Percentiles rank a stretch among this genome's conserved stretches.
Evolutionary conservation across 2,113 vertebrate species (phyloP).

Genomic region (Tachysurus vachellii): DNA sequence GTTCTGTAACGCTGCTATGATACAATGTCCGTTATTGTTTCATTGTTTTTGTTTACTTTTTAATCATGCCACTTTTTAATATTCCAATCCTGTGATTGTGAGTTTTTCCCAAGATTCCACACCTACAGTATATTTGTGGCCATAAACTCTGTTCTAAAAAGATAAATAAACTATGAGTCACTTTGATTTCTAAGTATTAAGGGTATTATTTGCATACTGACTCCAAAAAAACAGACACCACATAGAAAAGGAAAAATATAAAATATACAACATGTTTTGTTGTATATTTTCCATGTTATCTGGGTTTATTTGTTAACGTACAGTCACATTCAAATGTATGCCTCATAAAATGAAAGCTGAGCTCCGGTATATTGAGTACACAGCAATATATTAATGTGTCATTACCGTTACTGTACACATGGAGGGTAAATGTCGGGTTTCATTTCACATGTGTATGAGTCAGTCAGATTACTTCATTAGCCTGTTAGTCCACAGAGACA

Average conservation of each 20-base stretch:
- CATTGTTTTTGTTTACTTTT: too few species aligned
- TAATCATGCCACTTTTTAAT: background rate
- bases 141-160: background rate
- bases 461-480: constrained; percentile 24
- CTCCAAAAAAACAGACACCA: background rate
- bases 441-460: constrained; percentile 13
- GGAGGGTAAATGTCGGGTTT: background rate
- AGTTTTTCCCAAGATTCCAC: background rate
- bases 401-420: background rate
- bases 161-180: background rate
- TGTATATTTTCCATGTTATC: background rate
- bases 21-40: too few species aligned
- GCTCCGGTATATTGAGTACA: background rate
- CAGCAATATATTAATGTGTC: background rate
- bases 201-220: background rate
- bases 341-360: background rate
- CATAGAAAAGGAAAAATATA: background rate
- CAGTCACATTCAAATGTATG: background rate
- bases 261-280: background rate
- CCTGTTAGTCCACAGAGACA: constrained; percentile 1
- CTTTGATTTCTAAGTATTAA: background rate
- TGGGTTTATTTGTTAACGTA: background rate
- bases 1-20: too few species aligned
- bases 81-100: background rate
- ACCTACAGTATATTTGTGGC: background rate